These are phyloP conservation scores for Carollia perspicillata DNA, from an alignment of 2,113 vertebrate species.

Conservation along the genomic window DNA sequence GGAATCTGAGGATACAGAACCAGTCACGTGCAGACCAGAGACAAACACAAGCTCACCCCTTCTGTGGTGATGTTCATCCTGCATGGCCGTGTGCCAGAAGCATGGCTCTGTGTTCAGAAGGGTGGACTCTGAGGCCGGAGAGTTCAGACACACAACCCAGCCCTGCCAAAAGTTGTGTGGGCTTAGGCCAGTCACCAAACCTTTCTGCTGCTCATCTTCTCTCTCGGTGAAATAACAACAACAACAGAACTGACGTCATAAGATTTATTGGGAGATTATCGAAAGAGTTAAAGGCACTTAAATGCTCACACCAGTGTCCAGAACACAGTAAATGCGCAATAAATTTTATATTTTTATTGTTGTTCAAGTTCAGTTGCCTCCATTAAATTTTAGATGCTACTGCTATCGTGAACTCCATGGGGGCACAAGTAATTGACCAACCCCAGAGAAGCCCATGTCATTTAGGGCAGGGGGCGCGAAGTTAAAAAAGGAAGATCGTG, in stretches of 20 bases:
- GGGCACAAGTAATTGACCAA: neutral
- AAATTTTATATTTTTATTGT: neutral
- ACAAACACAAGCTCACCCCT: neutral
- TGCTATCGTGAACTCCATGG: neutral
- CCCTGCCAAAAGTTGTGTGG: neutral
- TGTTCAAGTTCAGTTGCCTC: too few relatives aligned
- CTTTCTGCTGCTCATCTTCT: neutral
- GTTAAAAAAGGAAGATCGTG: neutral
- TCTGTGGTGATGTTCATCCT: too few relatives aligned
- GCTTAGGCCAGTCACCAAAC: neutral
- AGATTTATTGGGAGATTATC: neutral
- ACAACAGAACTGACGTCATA: neutral
- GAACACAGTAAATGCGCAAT: neutral
- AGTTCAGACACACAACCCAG: neutral
- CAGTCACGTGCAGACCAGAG: too few relatives aligned
- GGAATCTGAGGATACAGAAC: neutral
- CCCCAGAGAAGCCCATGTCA: neutral
- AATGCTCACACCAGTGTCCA: neutral
- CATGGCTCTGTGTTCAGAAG: neutral
- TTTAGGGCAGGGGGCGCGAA: neutral
- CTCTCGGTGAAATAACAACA: neutral
- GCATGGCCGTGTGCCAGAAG: too few relatives aligned
- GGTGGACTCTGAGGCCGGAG: neutral
- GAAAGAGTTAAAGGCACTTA: neutral
- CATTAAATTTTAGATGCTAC: neutral